A percentile compares a stretch with the other conserved stretches of the same genome.
Evolutionary conservation across 2,797 vertebrate species (phyloP).

Genomic region (Channallabes apus): DNA sequence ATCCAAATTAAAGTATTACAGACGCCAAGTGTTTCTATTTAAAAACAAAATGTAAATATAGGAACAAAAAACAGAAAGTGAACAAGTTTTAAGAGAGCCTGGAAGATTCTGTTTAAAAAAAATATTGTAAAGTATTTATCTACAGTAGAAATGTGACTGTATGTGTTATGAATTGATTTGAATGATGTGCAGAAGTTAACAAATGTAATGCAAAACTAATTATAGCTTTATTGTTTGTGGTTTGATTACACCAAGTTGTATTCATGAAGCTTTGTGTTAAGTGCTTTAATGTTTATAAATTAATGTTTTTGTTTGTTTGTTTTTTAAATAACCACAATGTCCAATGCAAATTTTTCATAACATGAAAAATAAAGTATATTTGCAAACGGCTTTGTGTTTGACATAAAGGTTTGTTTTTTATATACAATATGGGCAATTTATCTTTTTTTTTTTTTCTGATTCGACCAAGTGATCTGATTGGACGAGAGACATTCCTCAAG

Average conservation of each 20-base stretch:
- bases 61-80: neutral
- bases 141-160: neutral
- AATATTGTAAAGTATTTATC: neutral
- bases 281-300: neutral
- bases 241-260: neutral
- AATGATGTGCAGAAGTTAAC: neutral
- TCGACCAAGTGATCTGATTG: neutral
- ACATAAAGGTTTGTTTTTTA: neutral
- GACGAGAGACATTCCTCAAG: too few relatives aligned
- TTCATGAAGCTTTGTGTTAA: neutral
- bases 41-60: neutral
- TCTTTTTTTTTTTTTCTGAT: neutral
- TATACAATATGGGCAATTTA: neutral
- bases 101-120: neutral
- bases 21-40: neutral
- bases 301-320: neutral
- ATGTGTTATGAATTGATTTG: neutral
- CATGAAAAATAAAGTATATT: slow-evolving; percentile 43
- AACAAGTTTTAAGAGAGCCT: neutral
- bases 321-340: neutral
- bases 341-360: slow-evolving; percentile 41
- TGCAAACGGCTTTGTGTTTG: slow-evolving; percentile 12
- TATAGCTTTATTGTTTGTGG: neutral
- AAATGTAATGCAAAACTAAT: neutral
- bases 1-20: neutral